phyloP scores from a whole-genome alignment of 2,888 invertebrate species.

The Pseudolycoriella hygida region DNA sequence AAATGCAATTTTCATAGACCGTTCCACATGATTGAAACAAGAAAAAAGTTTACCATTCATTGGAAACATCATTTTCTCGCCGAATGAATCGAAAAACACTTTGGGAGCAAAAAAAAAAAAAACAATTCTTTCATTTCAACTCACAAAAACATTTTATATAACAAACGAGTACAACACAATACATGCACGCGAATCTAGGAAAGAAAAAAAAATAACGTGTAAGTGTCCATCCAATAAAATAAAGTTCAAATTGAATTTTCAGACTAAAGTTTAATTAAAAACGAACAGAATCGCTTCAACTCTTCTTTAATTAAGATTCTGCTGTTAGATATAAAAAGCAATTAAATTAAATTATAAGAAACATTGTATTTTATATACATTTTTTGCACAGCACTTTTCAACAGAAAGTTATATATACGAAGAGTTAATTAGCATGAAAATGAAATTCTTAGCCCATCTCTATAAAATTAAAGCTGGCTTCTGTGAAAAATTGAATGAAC shows the following conservation, averaged over 20 bases:
- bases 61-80: too few relatives aligned
- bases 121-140: too few relatives aligned
- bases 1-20: too few relatives aligned
- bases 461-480: slow-evolving; percentile 4
- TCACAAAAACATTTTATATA: too few relatives aligned
- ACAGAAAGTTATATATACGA: background rate
- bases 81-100: too few relatives aligned
- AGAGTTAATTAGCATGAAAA: slow-evolving; percentile 4
- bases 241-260: slow-evolving; percentile 9
- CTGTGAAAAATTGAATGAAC: too few relatives aligned
- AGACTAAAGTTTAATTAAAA: slow-evolving; percentile 8
- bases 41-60: too few relatives aligned
- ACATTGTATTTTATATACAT: slow-evolving; percentile 7
- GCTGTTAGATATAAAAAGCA: slow-evolving; percentile 9
- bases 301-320: slow-evolving; percentile 9
- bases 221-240: slow-evolving; percentile 5
- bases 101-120: too few relatives aligned
- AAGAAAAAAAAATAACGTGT: background rate
- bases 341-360: slow-evolving; percentile 9
- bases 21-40: too few relatives aligned
- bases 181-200: background rate
- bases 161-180: too few relatives aligned
- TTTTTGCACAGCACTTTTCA: background rate
- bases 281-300: slow-evolving; percentile 7
- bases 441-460: slow-evolving; percentile 3